phyloP scores from a whole-genome alignment of 2,888 invertebrate genomes.

The Folsomia manolachei region DNA sequence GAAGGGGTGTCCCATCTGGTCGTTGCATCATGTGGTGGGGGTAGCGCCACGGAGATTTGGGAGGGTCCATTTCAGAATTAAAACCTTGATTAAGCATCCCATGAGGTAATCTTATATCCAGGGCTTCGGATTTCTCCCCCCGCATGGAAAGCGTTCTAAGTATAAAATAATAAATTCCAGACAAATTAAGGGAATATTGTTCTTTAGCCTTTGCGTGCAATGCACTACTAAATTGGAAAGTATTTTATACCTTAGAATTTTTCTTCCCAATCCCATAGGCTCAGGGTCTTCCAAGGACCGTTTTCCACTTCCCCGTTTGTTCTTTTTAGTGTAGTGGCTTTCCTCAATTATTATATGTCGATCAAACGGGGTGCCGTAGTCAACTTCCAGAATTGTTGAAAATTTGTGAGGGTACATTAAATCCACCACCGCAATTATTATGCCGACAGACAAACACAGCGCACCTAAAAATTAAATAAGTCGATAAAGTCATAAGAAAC shows the following conservation, averaged over 20 bases:
- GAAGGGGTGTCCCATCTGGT: slow-evolving; percentile 38
- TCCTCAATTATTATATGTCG: slow-evolving; percentile 87
- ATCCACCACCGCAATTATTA: slow-evolving; percentile 61
- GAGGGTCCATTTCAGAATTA: slow-evolving; percentile 64
- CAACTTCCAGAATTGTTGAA: slow-evolving; percentile 84
- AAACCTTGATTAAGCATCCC: slow-evolving; percentile 70
- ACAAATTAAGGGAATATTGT: too few relatives aligned
- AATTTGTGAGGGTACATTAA: slow-evolving; percentile 85
- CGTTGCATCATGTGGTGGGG: slow-evolving; percentile 55
- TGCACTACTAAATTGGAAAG: too few relatives aligned
- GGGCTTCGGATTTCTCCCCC: slow-evolving; percentile 52
- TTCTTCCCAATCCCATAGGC: slow-evolving; percentile 60
- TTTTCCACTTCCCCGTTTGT: slow-evolving; percentile 62
- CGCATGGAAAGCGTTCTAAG: slow-evolving; percentile 53
- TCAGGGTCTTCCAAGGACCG: slow-evolving; percentile 62
- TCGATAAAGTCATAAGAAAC: not conserved
- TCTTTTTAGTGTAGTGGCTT: slow-evolving; percentile 67
- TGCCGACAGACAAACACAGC: slow-evolving; percentile 40
- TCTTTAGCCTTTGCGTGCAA: too few relatives aligned
- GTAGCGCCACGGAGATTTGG: slow-evolving; percentile 65
- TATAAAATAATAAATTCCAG: too few relatives aligned
- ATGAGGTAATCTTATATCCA: slow-evolving; percentile 45
- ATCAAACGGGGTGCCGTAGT: slow-evolving; percentile 92
- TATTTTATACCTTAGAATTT: slow-evolving; percentile 64
- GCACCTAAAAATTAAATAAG: slow-evolving; percentile 26